These are phyloP conservation scores for Oenanthe oenanthe DNA, from an alignment of 2,113 vertebrate species.

Conservation along the genomic window DNA sequence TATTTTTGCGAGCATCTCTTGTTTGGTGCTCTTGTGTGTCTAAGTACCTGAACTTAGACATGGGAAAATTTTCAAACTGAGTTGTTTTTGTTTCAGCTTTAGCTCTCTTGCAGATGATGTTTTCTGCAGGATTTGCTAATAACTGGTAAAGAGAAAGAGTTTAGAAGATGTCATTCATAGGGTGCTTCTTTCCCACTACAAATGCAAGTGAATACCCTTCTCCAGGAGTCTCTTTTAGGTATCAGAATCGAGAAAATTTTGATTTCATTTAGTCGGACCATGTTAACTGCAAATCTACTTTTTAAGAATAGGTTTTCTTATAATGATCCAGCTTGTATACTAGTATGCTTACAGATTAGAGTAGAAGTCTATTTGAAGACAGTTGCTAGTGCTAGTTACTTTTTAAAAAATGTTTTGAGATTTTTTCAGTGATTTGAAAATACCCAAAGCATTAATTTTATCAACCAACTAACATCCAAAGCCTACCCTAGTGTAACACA, in stretches of 20 bases:
- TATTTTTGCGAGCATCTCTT: not conserved
- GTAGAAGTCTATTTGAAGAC: not conserved
- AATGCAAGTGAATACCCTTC: not conserved
- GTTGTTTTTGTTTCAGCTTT: not conserved
- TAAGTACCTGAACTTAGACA: not conserved
- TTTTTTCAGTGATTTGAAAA: not conserved
- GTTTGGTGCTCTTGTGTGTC: not conserved
- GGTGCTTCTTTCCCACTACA: not conserved
- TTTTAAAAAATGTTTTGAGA: not conserved
- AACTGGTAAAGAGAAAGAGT: not conserved
- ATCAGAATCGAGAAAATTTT: not conserved
- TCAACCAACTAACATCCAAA: not conserved
- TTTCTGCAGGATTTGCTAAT: not conserved
- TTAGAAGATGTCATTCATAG: not conserved
- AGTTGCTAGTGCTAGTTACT: not conserved
- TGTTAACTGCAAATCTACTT: not conserved
- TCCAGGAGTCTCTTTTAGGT: not conserved
- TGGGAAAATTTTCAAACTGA: not conserved
- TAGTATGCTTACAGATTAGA: not conserved
- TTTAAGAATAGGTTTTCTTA: not conserved
- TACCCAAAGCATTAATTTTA: not conserved
- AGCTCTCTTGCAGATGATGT: not conserved
- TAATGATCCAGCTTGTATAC: not conserved
- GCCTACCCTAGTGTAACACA: fast-evolving
- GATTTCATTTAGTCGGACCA: not conserved